Conservation (phyloP, 2,113 vertebrate species). For the Platysternon megacephalum region DNA sequence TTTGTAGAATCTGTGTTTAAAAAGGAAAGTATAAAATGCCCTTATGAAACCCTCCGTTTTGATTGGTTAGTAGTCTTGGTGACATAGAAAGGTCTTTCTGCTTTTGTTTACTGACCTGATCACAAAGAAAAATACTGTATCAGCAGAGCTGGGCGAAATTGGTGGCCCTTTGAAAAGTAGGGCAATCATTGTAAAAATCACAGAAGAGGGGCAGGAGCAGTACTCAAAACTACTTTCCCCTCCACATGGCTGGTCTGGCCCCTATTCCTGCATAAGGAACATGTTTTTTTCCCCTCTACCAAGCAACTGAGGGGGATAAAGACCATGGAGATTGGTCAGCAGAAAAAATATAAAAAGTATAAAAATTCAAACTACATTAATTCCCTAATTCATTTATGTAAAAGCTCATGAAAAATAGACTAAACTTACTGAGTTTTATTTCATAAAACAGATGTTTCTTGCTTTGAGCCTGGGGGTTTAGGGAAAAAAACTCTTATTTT, state of each 20-base stretch:
- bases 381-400: background rate
- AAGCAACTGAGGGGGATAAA: background rate
- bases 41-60: background rate
- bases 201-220: background rate
- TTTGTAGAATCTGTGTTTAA: background rate
- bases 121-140: background rate
- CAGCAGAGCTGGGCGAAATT: background rate
- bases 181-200: background rate
- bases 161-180: background rate
- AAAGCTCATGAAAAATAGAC: background rate
- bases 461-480: background rate
- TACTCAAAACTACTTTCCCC: background rate
- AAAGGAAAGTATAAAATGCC: background rate
- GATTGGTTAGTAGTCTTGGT: background rate
- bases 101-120: background rate
- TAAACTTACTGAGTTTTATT: background rate
- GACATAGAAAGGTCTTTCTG: background rate
- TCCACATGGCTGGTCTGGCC: background rate
- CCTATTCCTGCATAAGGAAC: background rate
- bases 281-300: background rate
- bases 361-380: background rate
- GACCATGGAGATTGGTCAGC: background rate
- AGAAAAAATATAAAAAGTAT: accelerated
- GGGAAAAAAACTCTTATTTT: background rate
- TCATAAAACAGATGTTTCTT: background rate